Evolutionary conservation across 2,797 vertebrate species (phyloP), one percentile per base, ranked within the genome.

Genomic region (Amniataba percoides): DNA sequence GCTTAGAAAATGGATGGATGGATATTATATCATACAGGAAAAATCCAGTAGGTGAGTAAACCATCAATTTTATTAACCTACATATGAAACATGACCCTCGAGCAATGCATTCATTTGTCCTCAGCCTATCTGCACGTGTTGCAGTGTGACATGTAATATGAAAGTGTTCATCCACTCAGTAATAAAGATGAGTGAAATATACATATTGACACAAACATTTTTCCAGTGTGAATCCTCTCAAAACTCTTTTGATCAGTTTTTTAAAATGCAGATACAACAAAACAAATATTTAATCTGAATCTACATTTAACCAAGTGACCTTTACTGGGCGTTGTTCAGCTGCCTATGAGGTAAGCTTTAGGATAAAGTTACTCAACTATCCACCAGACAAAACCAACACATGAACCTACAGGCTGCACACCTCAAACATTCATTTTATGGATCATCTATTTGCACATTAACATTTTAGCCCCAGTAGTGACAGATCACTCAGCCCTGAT

Each of bases 51-150:
- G 70, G 18, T 52, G 39, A n/a, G 23, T 40, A 57, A 34, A 43
- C 36, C 46, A 5, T 56, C 23, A 53, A 51, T 57, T 62, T 61
- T 48, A 60, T 71, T 59, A 58, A 59, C 51, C 39, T 42, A 68
- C 34, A 72, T 73, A 80, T 25, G 3, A 59, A 65, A 59, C 14
- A 21, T 46, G 36, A 52, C 21, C 31, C 27, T 52, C 23, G 21
- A 31, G 12, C 21, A 42, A 42, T 27, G 5, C 21, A 40, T 8
- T 23, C 21, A 25, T 18, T 27, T 18, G 4, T 40, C n/a, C n/a
- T n/a, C n/a, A 8, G n/a, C 48, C 52, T 14, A 25, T n/a, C 62
- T 11, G 14, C 14, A 5, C 11, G 13, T 11, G 6, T 0, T 23
- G 62, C n/a, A 51, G 19, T 36, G 16, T 19, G 40, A 46, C 34